phyloP scores from a whole-genome alignment of 2,888 invertebrate genomes.

The Eupithecia abbreviata region DNA sequence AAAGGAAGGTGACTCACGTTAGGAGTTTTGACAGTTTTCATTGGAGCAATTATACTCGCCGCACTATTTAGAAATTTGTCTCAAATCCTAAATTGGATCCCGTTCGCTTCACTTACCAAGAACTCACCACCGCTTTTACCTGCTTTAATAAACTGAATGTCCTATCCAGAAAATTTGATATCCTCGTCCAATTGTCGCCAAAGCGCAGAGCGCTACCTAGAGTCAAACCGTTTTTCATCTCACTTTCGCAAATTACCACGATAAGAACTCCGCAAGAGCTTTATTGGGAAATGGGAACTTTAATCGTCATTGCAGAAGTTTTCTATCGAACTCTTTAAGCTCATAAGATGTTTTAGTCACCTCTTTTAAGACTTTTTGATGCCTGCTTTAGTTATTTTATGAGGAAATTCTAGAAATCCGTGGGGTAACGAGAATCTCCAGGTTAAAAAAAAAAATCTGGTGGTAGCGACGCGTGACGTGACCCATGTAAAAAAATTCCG shows the following conservation, averaged over 20 bases:
- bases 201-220: conserved; percentile 10
- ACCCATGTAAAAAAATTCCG: no score
- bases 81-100: neutral
- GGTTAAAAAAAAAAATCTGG: no score
- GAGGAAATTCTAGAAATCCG: neutral
- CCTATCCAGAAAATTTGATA: conserved; percentile 6
- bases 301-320: conserved; percentile 42
- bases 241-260: conserved; percentile 42
- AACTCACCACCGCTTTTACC: neutral
- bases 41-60: neutral
- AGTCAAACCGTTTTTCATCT: conserved; percentile 42
- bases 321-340: conserved; percentile 31
- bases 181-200: conserved; percentile 23
- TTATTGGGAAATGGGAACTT: conserved; percentile 36
- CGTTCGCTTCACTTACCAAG: neutral
- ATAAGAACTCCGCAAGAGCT: conserved; percentile 38
- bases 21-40: neutral
- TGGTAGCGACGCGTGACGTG: no score
- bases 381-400: conserved; percentile 4
- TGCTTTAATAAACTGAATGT: neutral
- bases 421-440: no score
- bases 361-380: conserved; percentile 6
- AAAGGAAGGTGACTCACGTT: no score
- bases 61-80: neutral
- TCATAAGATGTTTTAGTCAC: conserved; percentile 1